These are phyloP conservation scores for Hoplodrina blanda DNA, from an alignment of 2,888 invertebrate species.

Conservation along the genomic window DNA sequence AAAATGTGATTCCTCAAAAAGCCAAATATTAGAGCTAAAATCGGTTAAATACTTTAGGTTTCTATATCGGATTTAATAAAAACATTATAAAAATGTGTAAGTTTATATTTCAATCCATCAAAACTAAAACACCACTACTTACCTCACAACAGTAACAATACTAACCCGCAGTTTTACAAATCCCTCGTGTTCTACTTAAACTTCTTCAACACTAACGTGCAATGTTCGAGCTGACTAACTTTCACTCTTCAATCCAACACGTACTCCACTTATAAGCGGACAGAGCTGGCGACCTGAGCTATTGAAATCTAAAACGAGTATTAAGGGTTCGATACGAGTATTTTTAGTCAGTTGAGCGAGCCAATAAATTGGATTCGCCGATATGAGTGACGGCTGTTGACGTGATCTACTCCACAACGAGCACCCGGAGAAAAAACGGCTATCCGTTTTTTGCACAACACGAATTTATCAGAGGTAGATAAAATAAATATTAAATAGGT, in stretches of 20 bases:
- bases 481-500: conserved; percentile 2
- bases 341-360: conserved; percentile 36
- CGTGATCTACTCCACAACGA: conserved; percentile 18
- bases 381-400: conserved; percentile 41
- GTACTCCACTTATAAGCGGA: background rate
- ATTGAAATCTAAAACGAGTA: conserved; percentile 1
- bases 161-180: too few relatives aligned
- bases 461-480: background rate
- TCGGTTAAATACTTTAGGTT: too few relatives aligned
- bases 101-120: too few relatives aligned
- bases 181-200: background rate
- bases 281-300: background rate
- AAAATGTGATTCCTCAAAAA: too few relatives aligned
- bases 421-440: conserved; percentile 15
- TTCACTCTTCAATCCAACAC: background rate
- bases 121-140: too few relatives aligned
- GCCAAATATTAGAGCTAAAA: too few relatives aligned
- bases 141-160: too few relatives aligned
- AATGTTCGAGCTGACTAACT: background rate
- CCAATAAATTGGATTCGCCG: conserved; percentile 44
- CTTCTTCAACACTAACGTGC: too few relatives aligned
- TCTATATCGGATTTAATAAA: too few relatives aligned
- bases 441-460: conserved; percentile 20
- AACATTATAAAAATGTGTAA: too few relatives aligned
- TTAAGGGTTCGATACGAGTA: conserved; percentile 22